Evolutionary conservation across 2,888 invertebrate species (phyloP), one percentile per base, ranked within the genome.

Genomic region (Harmothoe impar): DNA sequence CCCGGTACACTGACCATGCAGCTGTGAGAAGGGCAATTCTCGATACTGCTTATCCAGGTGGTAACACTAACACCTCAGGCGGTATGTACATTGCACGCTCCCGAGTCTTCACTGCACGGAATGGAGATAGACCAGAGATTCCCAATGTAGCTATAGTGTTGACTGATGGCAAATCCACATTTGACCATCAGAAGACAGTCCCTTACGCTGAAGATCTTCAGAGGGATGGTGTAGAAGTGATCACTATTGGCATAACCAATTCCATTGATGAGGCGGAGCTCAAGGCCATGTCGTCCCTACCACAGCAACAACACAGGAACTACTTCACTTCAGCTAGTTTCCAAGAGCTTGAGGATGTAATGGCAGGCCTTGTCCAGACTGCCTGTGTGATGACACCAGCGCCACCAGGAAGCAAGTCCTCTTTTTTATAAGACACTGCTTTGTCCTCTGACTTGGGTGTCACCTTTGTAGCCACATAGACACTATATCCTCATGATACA

Each of bases 31-130:
- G 23, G 17, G 31, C 52, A 25, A 54, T 86, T 1, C 52, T 86
- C 1, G 23, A 29, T 20, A 86, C 54, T 33, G 20, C 15, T 10
- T 86, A 86, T 25, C 86, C 86, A 3, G 86, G 86, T 25, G 23
- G 29, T 7, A 86, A 86, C 54, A 86, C 86, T 12, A 86, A 86
- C 54, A 86, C 86, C 0, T 86, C 86, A 15, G 86, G 86, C 0
- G 86, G 86, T 52, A 5, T 86, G 0, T 86, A 35, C 20, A 1
- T 33, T 81, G 81, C 86, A n/a, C 20, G 54, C 3, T 17, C 52
- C 51, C 25, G 52, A 10, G 25, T 54, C 3, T 86, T 86, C 56
- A 86, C 10, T 54, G 15, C 25, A 25, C 54, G 29, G 10, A 54
- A 86, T 52, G 86, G 86, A 31, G 54, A 86, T 29, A 23, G 86